phyloP scores from a whole-genome alignment of 2,797 vertebrate species.

The Astyanax mexicanus region DNA sequence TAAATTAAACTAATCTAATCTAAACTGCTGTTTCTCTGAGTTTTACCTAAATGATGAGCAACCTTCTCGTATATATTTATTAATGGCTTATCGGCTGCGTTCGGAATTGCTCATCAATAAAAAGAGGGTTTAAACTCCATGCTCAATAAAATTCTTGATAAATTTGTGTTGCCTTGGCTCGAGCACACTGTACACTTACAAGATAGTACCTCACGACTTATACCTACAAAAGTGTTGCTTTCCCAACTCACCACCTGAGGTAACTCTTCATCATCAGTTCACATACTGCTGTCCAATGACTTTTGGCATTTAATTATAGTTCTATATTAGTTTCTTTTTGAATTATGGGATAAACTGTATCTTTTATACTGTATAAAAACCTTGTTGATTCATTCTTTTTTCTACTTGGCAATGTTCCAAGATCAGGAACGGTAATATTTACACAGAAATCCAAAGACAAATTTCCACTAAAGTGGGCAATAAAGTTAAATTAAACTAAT shows the following conservation, averaged over 20 bases:
- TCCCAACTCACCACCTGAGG: too few species aligned
- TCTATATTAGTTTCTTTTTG: not conserved
- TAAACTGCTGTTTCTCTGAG: not conserved
- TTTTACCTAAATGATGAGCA: not conserved
- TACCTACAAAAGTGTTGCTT: too few species aligned
- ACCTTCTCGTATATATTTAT: conserved; percentile 11
- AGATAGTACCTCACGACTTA: too few species aligned
- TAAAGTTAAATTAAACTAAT: not conserved
- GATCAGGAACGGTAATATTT: not conserved
- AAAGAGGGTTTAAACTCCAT: too few species aligned
- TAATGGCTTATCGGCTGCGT: conserved; percentile 8
- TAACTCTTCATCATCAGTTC: too few species aligned
- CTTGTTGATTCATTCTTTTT: not conserved
- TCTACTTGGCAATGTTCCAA: not conserved
- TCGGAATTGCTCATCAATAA: conserved; percentile 12
- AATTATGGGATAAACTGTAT: not conserved
- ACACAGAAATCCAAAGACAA: not conserved
- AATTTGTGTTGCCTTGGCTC: too few species aligned
- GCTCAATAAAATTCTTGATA: too few species aligned
- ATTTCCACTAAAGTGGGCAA: not conserved
- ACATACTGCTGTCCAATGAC: not conserved
- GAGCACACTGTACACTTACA: too few species aligned
- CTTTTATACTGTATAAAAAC: not conserved
- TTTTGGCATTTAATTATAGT: not conserved
- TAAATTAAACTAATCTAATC: not conserved